A percentile compares a stretch with the other conserved stretches of the same genome.
Evolutionary conservation across 2,888 invertebrate genomes (phyloP).

Genomic region (Drosophila parthenogenetica): DNA sequence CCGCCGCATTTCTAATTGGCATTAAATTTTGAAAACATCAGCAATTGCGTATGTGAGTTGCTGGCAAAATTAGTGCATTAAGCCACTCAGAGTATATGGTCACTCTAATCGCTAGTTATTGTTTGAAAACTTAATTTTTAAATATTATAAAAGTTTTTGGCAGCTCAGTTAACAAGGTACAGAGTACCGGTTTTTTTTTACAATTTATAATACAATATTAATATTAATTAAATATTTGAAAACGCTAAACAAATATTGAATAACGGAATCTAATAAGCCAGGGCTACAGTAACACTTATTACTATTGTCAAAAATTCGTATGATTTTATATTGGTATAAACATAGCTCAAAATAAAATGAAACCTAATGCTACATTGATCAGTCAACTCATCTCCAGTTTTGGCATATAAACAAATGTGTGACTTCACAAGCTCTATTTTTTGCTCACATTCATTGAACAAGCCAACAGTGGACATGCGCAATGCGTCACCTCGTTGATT

Average conservation of each 20-base stretch:
- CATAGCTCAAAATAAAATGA: too few species aligned
- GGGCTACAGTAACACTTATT: constrained; percentile 4
- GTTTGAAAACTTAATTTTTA: too few species aligned
- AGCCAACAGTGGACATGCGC: constrained; percentile 28
- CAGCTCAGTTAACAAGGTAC: too few species aligned
- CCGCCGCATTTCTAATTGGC: background rate
- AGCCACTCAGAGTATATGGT: too few species aligned
- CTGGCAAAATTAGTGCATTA: too few species aligned
- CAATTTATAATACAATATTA: too few species aligned
- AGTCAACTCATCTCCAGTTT: too few species aligned
- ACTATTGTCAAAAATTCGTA: background rate
- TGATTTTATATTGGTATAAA: background rate
- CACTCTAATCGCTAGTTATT: too few species aligned
- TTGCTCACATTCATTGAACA: constrained; percentile 7
- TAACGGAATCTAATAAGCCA: background rate
- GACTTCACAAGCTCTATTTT: constrained; percentile 24
- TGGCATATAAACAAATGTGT: background rate
- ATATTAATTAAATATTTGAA: too few species aligned
- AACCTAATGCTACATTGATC: too few species aligned
- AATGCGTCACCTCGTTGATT: constrained; percentile 37
- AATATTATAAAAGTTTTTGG: too few species aligned
- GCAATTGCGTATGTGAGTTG: background rate
- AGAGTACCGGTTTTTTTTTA: too few species aligned
- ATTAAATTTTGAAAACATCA: background rate
- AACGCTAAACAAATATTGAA: background rate